Evolutionary conservation across 2,113 vertebrate genomes (phyloP).

Genomic region (Nesogale talazaci): DNA sequence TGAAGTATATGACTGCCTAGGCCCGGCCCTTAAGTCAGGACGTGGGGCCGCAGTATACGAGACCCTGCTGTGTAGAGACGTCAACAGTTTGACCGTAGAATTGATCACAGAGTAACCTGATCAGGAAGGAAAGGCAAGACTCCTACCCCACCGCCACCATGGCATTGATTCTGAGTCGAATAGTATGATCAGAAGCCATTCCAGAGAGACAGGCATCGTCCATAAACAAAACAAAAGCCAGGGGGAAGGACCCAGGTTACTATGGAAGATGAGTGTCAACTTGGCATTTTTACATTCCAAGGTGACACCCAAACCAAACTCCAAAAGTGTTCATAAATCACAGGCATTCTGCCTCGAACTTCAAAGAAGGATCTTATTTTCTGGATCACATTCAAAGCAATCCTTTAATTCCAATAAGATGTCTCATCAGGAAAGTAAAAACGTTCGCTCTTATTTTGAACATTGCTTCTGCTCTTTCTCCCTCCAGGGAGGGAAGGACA

Average conservation of each 20-base stretch:
- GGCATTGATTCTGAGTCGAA: neutral
- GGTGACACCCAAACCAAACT: neutral
- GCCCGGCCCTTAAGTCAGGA: neutral
- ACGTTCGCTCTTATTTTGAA: conserved; percentile 2
- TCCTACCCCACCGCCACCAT: neutral
- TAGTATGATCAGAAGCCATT: neutral
- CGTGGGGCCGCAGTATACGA: neutral
- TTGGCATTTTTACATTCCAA: too few relatives aligned
- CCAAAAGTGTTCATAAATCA: conserved; percentile 32
- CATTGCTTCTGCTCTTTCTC: conserved; percentile 12
- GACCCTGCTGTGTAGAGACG: neutral
- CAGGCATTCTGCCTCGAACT: conserved; percentile 7
- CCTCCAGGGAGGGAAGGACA: neutral
- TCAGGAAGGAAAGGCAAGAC: neutral
- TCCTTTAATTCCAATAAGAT: conserved; percentile 56
- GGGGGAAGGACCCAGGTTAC: neutral
- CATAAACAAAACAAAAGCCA: neutral
- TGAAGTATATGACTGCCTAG: neutral
- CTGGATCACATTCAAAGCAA: conserved; percentile 64
- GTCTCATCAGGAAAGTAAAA: conserved; percentile 26
- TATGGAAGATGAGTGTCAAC: neutral
- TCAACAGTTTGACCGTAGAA: neutral
- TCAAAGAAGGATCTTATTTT: conserved; percentile 47
- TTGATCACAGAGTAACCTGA: neutral
- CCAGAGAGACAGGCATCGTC: neutral